Conservation (phyloP, 2,113 vertebrate species). For the Callionymus lyra region DNA sequence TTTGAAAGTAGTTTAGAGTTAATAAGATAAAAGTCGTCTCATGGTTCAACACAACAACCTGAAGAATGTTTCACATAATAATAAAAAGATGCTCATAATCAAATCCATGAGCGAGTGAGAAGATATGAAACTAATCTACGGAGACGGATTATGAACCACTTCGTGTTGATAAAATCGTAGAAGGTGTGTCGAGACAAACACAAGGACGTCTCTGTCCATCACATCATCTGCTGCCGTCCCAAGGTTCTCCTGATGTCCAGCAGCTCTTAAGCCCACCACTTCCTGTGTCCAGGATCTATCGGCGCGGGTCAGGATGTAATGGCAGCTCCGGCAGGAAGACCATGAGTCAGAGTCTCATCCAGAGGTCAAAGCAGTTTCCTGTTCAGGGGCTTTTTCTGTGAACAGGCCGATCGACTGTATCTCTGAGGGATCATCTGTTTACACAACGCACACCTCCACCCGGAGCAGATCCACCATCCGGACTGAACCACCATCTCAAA, state of each 20-base stretch:
- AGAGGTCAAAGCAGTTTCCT: constrained; percentile 37
- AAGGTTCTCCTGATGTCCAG: constrained; percentile 10
- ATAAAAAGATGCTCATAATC: no score
- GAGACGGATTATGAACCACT: no score
- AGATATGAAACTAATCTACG: no score
- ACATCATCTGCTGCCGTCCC: not conserved
- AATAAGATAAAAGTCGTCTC: no score
- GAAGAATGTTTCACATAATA: no score
- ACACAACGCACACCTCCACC: not conserved
- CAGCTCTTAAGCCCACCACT: constrained; percentile 25
- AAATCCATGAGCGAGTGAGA: no score
- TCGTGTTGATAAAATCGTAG: no score
- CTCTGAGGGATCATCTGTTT: not conserved
- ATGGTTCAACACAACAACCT: no score
- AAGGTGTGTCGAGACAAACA: no score
- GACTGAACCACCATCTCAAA: not conserved
- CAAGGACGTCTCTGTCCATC: no score
- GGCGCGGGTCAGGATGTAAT: constrained; percentile 34
- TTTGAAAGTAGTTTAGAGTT: no score
- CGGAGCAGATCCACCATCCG: constrained; percentile 1
- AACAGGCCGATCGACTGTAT: constrained; percentile 15
- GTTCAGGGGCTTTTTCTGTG: constrained; percentile 6
- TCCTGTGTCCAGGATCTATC: constrained; percentile 36
- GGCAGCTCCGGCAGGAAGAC: constrained; percentile 25
- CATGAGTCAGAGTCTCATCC: constrained; percentile 28